Percentiles rank a stretch among this genome's conserved stretches.
These are phyloP conservation scores for Hucho hucho DNA, from an alignment of 2,113 vertebrate genomes.

Conservation along the genomic window DNA sequence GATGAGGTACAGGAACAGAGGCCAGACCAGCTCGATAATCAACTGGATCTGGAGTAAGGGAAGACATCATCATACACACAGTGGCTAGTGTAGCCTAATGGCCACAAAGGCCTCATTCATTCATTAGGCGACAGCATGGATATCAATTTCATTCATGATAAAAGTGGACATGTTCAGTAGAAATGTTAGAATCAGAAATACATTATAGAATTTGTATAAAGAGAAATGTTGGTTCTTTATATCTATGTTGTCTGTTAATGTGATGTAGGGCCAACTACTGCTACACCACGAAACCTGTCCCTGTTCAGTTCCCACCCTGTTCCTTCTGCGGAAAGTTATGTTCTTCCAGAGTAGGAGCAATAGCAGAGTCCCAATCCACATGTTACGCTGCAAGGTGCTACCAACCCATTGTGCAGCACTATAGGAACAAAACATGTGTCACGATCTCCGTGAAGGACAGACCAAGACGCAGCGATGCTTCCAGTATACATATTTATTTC, in stretches of 20 bases:
- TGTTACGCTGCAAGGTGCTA: constrained; percentile 46
- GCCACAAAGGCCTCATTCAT: no score
- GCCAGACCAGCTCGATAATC: constrained; percentile 87
- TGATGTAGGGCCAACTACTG: no score
- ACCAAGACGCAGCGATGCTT: no score
- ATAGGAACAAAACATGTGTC: neutral
- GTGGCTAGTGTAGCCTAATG: neutral
- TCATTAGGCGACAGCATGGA: neutral
- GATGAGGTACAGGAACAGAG: constrained; percentile 90
- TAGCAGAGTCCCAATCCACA: constrained; percentile 79
- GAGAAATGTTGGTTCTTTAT: no score
- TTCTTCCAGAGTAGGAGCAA: constrained; percentile 90
- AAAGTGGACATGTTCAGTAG: no score
- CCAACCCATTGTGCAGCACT: constrained; percentile 52
- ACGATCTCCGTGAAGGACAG: no score
- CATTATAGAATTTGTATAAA: no score
- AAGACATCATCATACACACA: neutral
- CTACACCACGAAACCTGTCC: neutral
- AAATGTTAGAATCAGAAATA: no score
- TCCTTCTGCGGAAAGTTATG: constrained; percentile 81
- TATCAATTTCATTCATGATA: neutral
- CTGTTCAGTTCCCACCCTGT: constrained; percentile 57
- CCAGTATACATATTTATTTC: no score
- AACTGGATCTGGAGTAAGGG: constrained; percentile 77
- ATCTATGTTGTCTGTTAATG: no score